Evolutionary conservation across 2,888 invertebrate species (phyloP).

Genomic region (Drosophila picticornis): DNA sequence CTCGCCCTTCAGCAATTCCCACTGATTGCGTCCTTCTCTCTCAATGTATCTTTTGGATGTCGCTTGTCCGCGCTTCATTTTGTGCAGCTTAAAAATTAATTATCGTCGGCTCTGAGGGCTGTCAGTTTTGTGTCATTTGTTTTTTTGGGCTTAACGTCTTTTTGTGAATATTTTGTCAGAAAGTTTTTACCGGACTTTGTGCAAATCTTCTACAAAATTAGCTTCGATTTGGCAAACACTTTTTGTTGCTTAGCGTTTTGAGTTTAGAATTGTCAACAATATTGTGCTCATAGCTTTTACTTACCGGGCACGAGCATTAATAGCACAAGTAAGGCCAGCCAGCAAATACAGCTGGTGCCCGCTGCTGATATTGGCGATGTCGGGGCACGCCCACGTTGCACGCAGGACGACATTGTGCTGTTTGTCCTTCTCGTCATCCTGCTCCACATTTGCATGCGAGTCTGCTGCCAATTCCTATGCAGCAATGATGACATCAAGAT

Average conservation of each 20-base stretch:
- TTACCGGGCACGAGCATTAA: slow-evolving; percentile 72
- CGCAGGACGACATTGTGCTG: slow-evolving; percentile 32
- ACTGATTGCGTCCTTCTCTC: slow-evolving; percentile 2
- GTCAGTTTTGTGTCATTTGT: slow-evolving; percentile 67
- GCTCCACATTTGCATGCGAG: slow-evolving; percentile 32
- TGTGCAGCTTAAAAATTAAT: slow-evolving; percentile 79
- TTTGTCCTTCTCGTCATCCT: slow-evolving; percentile 23
- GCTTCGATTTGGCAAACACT: slow-evolving; percentile 45
- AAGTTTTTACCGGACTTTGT: slow-evolving; percentile 56
- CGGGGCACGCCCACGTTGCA: slow-evolving; percentile 41
- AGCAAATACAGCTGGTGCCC: slow-evolving; percentile 53
- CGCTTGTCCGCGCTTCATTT: slow-evolving; percentile 71
- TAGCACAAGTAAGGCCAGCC: slow-evolving; percentile 61
- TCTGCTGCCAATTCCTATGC: slow-evolving; percentile 43
- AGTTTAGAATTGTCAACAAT: slow-evolving; percentile 7
- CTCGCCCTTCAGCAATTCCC: neutral
- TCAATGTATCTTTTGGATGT: slow-evolving; percentile 31
- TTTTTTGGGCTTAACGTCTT: slow-evolving; percentile 63
- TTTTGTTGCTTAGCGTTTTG: slow-evolving; percentile 11
- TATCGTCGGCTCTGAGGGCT: slow-evolving; percentile 64
- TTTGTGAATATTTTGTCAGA: slow-evolving; percentile 65
- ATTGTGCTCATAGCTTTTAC: slow-evolving; percentile 39
- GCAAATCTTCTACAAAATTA: slow-evolving; percentile 60
- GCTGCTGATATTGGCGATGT: neutral
- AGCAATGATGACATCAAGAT: slow-evolving; percentile 47